These are phyloP conservation scores for Bergia puertoricense DNA, from an alignment of 92 coral and sea anemone genomes.

Conservation along the genomic window DNA sequence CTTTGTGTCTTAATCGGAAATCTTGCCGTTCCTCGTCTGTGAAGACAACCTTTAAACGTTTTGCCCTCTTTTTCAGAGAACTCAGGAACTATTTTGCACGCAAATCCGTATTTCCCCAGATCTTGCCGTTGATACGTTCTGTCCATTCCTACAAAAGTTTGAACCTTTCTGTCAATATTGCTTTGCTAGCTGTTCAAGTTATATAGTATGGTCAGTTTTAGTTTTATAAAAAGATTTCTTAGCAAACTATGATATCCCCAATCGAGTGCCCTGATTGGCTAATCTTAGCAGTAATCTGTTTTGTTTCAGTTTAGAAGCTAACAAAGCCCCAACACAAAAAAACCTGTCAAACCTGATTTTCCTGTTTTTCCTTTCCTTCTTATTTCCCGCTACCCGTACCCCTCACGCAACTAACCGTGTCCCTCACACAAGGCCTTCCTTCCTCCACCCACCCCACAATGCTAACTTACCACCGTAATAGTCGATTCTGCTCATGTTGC, in stretches of 20 bases:
- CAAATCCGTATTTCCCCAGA: conserved; percentile 89
- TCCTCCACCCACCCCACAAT: not conserved
- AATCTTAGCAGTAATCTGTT: no score
- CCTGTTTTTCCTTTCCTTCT: no score
- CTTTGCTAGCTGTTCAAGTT: not conserved
- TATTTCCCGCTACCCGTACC: not conserved
- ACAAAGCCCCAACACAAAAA: no score
- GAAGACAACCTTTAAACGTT: conserved; percentile 88
- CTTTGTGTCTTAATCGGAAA: conserved; percentile 93
- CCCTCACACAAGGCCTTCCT: not conserved
- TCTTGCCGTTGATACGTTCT: conserved; percentile 85
- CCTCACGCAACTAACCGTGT: no score
- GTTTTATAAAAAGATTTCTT: no score
- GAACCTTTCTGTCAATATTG: not conserved
- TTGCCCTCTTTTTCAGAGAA: conserved; percentile 77
- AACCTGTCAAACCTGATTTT: no score
- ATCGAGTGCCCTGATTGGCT: no score
- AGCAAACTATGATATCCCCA: no score
- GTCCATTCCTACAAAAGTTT: conserved; percentile 79
- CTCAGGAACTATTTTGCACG: conserved; percentile 96
- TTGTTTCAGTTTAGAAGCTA: no score
- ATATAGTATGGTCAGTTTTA: not conserved
- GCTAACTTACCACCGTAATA: conserved; percentile 81
- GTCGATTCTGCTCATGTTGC: conserved; percentile 97
- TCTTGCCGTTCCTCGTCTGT: conserved; percentile 78